These are phyloP conservation scores for Ochotona princeps DNA, from an alignment of 2,113 vertebrate species.

Conservation along the genomic window DNA sequence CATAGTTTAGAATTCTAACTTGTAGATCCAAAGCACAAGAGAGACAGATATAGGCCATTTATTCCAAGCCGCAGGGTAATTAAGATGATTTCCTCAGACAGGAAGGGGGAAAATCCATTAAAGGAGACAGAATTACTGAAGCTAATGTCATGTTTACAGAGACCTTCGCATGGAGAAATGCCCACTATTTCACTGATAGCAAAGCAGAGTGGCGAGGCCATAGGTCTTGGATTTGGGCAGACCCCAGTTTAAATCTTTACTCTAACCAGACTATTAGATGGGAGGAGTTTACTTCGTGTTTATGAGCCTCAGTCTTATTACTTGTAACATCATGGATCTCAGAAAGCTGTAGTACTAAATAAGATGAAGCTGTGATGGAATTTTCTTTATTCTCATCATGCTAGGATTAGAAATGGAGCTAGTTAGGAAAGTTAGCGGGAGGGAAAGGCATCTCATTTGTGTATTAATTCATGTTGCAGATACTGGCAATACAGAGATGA, in stretches of 20 bases:
- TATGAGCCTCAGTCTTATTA: background rate
- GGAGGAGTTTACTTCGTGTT: background rate
- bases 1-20: background rate
- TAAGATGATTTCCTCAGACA: constrained; percentile 55
- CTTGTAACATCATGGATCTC: background rate
- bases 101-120: background rate
- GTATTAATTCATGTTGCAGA: background rate
- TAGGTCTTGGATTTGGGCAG: background rate
- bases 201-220: background rate
- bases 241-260: background rate
- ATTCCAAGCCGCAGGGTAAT: constrained; percentile 56
- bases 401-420: background rate
- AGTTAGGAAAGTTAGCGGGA: background rate
- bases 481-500: background rate
- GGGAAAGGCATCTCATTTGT: background rate
- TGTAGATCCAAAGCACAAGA: background rate
- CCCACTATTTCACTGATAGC: fast-evolving
- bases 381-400: background rate
- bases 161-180: background rate
- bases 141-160: background rate
- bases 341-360: background rate
- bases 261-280: background rate
- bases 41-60: constrained; percentile 31
- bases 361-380: background rate
- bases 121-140: background rate